These are phyloP conservation scores for Upupa epops DNA, from an alignment of 2,113 vertebrate genomes.

Conservation along the genomic window DNA sequence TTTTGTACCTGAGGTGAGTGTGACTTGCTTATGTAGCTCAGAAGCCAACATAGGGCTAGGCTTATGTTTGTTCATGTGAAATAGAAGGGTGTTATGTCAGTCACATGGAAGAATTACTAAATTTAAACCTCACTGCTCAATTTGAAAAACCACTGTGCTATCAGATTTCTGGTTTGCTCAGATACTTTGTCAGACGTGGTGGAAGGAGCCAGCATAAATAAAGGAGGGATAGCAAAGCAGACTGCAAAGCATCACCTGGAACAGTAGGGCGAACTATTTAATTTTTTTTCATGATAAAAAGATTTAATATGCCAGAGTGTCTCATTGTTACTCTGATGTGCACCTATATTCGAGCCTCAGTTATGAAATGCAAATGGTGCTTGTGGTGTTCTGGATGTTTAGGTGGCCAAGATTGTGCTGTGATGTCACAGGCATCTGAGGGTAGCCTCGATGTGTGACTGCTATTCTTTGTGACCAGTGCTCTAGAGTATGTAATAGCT, in stretches of 20 bases:
- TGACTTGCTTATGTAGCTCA: not conserved
- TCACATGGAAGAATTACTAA: not conserved
- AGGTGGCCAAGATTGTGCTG: not conserved
- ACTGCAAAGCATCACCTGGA: not conserved
- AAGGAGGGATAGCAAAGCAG: not conserved
- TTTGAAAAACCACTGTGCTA: not conserved
- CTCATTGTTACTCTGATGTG: not conserved
- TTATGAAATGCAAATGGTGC: not conserved
- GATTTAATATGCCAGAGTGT: not conserved
- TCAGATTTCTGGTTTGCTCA: not conserved
- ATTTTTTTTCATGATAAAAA: not conserved
- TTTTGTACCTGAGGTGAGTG: not conserved
- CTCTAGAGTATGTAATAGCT: not conserved
- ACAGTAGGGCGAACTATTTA: not conserved
- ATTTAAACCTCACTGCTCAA: not conserved
- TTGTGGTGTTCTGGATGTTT: not conserved
- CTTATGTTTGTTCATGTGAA: too few species aligned
- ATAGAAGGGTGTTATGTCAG: not conserved
- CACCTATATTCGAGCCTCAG: not conserved
- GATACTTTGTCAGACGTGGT: not conserved
- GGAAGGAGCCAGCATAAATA: not conserved
- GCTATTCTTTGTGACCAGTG: not conserved
- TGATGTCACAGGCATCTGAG: not conserved
- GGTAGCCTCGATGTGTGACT: fast-evolving
- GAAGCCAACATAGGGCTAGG: not conserved